Conservation (phyloP, 2,888 invertebrate species). For the Xylota sylvarum region DNA sequence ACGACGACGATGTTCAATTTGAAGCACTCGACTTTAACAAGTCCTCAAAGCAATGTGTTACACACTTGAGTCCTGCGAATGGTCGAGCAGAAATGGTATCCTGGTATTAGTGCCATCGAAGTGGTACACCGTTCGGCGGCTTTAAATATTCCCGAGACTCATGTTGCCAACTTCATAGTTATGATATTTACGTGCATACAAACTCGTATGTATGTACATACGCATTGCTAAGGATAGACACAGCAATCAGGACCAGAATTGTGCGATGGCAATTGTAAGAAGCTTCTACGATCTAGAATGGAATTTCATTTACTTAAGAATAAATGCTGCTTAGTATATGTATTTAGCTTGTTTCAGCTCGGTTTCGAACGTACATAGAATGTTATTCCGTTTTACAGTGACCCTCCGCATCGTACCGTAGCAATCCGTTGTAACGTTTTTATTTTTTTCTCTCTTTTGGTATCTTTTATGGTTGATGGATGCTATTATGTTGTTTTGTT, state of each 20-base stretch:
- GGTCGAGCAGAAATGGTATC: conserved; percentile 13
- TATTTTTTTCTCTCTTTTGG: conserved; percentile 46
- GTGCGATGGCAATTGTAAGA: conserved; percentile 4
- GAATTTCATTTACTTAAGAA: conserved; percentile 57
- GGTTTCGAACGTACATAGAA: conserved; percentile 4
- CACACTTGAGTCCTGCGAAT: conserved; percentile 41
- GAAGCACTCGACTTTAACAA: conserved; percentile 53
- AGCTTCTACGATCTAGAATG: conserved; percentile 13
- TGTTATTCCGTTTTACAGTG: background rate
- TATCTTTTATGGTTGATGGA: conserved; percentile 44
- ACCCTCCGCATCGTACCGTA: background rate
- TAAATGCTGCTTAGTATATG: conserved; percentile 14
- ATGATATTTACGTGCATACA: background rate
- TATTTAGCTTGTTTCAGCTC: conserved; percentile 21
- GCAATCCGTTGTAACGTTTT: conserved; percentile 39
- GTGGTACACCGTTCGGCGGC: conserved; percentile 11
- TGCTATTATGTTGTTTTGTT: conserved; percentile 37
- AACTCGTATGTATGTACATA: conserved; percentile 11
- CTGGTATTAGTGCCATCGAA: conserved; percentile 14
- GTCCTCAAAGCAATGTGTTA: conserved; percentile 45
- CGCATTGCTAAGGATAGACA: conserved; percentile 1
- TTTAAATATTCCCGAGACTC: conserved; percentile 47
- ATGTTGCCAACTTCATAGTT: conserved; percentile 2
- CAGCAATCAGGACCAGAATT: conserved; percentile 10
- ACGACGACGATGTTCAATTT: conserved; percentile 38